Percentiles rank a stretch among this genome's conserved stretches.
phyloP scores from a whole-genome alignment of 2,888 invertebrate species.

The Mythimna lalbum region DNA sequence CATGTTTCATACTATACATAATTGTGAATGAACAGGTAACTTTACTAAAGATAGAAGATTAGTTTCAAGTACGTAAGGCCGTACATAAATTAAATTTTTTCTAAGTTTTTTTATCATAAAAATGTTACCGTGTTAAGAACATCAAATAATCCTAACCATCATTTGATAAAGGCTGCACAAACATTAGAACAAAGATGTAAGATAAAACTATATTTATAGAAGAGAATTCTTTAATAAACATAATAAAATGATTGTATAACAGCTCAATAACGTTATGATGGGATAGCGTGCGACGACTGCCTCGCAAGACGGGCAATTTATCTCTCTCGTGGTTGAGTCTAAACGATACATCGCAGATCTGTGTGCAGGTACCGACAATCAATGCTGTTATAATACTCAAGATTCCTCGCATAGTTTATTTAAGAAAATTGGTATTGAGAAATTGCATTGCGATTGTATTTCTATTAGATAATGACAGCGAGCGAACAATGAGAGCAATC shows the following conservation, averaged over 20 bases:
- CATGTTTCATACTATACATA: not conserved
- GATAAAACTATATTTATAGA: slow-evolving; percentile 46
- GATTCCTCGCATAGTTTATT: slow-evolving; percentile 34
- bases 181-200: slow-evolving; percentile 50
- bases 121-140: slow-evolving; percentile 28
- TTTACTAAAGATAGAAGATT: not conserved
- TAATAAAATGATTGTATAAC: slow-evolving; percentile 56
- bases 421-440: slow-evolving; percentile 24
- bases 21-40: not conserved
- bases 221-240: slow-evolving; percentile 50
- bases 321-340: slow-evolving; percentile 42
- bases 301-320: slow-evolving; percentile 52
- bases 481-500: not conserved
- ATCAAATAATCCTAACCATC: slow-evolving; percentile 41
- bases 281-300: slow-evolving; percentile 39
- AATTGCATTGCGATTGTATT: slow-evolving; percentile 12
- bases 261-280: slow-evolving; percentile 49
- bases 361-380: slow-evolving; percentile 21
- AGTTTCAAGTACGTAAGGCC: not conserved
- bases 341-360: slow-evolving; percentile 45
- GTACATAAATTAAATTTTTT: slow-evolving; percentile 29
- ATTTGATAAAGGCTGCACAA: slow-evolving; percentile 50
- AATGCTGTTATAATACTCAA: slow-evolving; percentile 24
- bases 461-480: slow-evolving; percentile 9
- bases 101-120: slow-evolving; percentile 20